Base-by-base conservation (phyloP, 1,140 invertebrate species). In the Cydia amplana region DNA sequence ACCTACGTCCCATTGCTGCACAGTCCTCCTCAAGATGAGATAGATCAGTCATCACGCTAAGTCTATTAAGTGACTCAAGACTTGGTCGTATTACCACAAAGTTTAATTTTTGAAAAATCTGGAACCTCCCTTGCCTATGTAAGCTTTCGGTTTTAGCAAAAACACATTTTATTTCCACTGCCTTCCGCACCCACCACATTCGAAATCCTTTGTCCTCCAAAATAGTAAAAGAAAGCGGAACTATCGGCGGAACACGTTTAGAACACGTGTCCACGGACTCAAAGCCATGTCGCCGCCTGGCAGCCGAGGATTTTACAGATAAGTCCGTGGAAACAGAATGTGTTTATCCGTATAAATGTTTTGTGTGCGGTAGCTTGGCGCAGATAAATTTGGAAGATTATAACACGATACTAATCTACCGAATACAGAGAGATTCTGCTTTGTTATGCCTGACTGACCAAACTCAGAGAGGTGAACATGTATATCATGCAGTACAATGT, bases 341-440 rank as follows among this genome's bases (percentile, higher is more conserved):
- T 55, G 55, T 23, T 60, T 60, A 60, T 20, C 55, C 55, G 55
- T 60, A 60, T n/a, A 60, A 60, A 60, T 60, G 55, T 60, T 60
- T 60, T 23, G 55, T 60, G 55, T 60, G 6, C 16, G 20, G 20
- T 23, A 10, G 18, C 7, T 9, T 20, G 23, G 36, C 5, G 7
- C 16, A 70, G 25, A 70, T 40, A 70, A 49, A 25, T 60, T 63
- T 55, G 55, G 9, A 20, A 60, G n/a, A 51, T n/a, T 51, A 18
- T 18, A 51, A 18, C 49, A 16, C 16, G 43, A 46, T 46, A 46
- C 43, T 46, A 46, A 46, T 46, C 12, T 46, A 46, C 43, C 51
- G 1, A 55, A 55, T 55, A 55, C 46, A 18, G 3, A 55, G 16
- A 3, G n/a, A 6, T 0, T 46, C 0, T 16, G 7, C 16, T 46